phyloP scores from a whole-genome alignment of 2,888 invertebrate genomes.

The Cosmia trapezina region DNA sequence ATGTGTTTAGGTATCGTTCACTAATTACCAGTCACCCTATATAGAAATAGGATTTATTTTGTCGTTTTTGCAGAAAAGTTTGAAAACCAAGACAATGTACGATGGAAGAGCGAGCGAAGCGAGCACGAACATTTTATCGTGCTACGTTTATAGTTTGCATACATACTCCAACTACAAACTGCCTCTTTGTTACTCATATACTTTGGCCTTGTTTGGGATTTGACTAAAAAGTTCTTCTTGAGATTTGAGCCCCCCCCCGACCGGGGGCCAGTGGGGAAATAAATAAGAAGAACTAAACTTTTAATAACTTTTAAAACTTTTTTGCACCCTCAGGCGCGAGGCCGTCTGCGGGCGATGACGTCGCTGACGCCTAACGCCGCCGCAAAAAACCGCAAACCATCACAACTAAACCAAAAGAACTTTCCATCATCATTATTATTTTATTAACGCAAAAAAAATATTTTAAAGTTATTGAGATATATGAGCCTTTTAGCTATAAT shows the following conservation, averaged over 20 bases:
- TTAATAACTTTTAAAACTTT: too few species aligned
- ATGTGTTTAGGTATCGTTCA: too few species aligned
- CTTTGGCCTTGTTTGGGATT: not conserved
- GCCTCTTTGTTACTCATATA: not conserved
- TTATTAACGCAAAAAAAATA: not conserved
- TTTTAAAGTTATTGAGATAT: slow-evolving; percentile 9
- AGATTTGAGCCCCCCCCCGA: not conserved
- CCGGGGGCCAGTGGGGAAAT: not conserved
- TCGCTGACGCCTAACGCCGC: too few species aligned
- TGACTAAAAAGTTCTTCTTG: not conserved
- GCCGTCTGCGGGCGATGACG: too few species aligned
- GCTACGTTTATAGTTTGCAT: not conserved
- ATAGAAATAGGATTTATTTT: not conserved
- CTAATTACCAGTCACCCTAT: too few species aligned
- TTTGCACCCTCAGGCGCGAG: too few species aligned
- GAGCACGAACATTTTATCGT: not conserved
- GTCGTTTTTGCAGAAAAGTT: not conserved
- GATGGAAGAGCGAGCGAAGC: not conserved
- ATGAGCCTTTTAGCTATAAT: slow-evolving; percentile 24
- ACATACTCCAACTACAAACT: not conserved
- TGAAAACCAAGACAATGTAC: not conserved
- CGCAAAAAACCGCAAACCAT: not conserved
- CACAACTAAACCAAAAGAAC: not conserved
- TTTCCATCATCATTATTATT: not conserved
- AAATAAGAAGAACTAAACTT: too few species aligned